Percentiles rank a stretch among this genome's conserved stretches.
Evolutionary conservation across 2,113 vertebrate species (phyloP).

Genomic region (Nesogale talazaci): DNA sequence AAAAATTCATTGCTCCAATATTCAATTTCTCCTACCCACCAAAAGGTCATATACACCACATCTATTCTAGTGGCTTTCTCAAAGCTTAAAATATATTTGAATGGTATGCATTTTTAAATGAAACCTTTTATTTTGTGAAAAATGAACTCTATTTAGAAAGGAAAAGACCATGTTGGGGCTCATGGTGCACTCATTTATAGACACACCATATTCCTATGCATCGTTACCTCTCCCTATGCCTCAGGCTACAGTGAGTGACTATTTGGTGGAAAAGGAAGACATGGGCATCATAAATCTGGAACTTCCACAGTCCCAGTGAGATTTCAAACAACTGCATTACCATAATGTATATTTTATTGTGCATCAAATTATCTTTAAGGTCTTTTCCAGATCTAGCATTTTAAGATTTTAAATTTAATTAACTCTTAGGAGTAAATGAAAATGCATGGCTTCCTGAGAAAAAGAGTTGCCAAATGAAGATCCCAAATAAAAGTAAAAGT

Average conservation of each 20-base stretch:
- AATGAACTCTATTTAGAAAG: neutral
- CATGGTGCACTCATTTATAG: neutral
- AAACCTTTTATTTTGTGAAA: neutral
- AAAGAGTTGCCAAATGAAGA: neutral
- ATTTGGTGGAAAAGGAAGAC: no score
- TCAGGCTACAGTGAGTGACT: neutral
- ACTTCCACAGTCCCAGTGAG: neutral
- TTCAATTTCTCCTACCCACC: neutral
- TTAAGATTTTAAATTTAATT: constrained; percentile 8
- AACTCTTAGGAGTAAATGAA: neutral
- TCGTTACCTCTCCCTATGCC: neutral
- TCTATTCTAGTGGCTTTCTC: neutral
- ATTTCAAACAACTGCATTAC: neutral
- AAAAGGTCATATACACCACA: neutral
- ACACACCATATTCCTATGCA: neutral
- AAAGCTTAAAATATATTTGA: neutral
- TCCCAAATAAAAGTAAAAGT: neutral
- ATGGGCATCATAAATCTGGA: neutral
- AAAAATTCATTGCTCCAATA: neutral
- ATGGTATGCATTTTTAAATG: neutral
- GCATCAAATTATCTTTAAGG: neutral
- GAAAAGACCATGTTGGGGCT: neutral
- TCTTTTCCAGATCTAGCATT: neutral
- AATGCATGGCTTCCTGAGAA: neutral
- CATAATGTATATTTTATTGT: neutral